Conservation (phyloP, 2,113 vertebrate genomes). For the Gavia stellata region DNA sequence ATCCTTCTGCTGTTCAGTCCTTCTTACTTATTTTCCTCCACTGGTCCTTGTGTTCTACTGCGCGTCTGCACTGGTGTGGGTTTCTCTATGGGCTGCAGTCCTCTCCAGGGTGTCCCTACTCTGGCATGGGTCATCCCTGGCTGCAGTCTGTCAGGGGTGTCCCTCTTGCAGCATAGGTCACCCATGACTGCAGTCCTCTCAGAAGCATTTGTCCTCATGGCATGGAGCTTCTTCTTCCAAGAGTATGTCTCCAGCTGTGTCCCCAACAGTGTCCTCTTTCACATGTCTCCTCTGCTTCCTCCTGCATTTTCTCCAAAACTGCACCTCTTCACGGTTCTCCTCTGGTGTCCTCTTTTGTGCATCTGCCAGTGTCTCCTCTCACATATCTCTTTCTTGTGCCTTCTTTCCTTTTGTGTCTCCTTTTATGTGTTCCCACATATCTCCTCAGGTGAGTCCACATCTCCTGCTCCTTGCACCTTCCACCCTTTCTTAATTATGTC, state of each 20-base stretch:
- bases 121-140: background rate
- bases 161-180: background rate
- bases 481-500: background rate
- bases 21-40: background rate
- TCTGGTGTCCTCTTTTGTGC: background rate
- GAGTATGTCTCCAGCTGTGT: background rate
- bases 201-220: background rate
- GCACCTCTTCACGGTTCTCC: background rate
- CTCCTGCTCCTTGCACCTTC: background rate
- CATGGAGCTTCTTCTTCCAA: background rate
- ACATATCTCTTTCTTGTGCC: background rate
- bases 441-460: background rate
- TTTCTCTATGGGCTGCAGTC: background rate
- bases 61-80: background rate
- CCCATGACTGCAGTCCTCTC: background rate
- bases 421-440: background rate
- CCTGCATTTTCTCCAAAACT: background rate
- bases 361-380: background rate
- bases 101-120: background rate
- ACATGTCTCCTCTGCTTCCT: background rate
- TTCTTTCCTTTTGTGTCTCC: background rate
- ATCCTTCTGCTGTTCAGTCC: background rate
- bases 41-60: background rate
- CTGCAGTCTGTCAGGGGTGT: accelerated
- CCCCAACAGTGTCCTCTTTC: background rate